phyloP scores from a whole-genome alignment of 2,888 invertebrate genomes.

The Parnassius smintheus region DNA sequence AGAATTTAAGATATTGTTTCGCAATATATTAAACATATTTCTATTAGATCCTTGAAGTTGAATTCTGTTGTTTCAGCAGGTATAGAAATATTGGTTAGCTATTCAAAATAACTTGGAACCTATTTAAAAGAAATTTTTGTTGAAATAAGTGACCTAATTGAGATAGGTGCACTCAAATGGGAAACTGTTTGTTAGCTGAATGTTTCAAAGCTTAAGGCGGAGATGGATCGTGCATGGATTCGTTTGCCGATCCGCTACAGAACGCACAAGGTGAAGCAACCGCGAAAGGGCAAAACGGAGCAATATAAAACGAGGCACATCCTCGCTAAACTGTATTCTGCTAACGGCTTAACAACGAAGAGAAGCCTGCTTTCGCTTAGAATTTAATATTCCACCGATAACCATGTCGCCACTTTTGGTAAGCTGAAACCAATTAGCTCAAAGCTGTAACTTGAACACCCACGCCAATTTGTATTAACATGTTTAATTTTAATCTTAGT shows the following conservation, averaged over 20 bases:
- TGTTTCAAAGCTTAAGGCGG: conserved; percentile 47
- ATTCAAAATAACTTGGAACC: too few species aligned
- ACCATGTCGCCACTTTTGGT: conserved; percentile 60
- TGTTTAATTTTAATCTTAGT: too few species aligned
- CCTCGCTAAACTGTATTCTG: conserved; percentile 68
- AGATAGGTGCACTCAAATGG: conserved; percentile 10
- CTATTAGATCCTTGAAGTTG: too few species aligned
- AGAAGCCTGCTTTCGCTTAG: conserved; percentile 49
- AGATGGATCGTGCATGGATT: conserved; percentile 50
- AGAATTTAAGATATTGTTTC: too few species aligned
- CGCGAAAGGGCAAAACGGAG: conserved; percentile 77
- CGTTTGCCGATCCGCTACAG: conserved; percentile 51
- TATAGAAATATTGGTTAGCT: too few species aligned
- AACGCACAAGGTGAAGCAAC: conserved; percentile 78
- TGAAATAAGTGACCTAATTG: conserved; percentile 15
- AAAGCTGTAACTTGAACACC: too few species aligned
- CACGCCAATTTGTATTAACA: too few species aligned
- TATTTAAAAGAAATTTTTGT: neutral
- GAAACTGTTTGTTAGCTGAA: conserved; percentile 39
- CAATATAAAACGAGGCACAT: conserved; percentile 78
- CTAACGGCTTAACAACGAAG: conserved; percentile 57
- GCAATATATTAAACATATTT: too few species aligned
- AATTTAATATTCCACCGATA: conserved; percentile 36
- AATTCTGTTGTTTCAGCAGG: too few species aligned
- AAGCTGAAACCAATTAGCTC: conserved; percentile 40